A percentile compares a stretch with the other conserved stretches of the same genome.
Conservation (phyloP, 2,888 invertebrate genomes). For the Tridacna crocea region DNA sequence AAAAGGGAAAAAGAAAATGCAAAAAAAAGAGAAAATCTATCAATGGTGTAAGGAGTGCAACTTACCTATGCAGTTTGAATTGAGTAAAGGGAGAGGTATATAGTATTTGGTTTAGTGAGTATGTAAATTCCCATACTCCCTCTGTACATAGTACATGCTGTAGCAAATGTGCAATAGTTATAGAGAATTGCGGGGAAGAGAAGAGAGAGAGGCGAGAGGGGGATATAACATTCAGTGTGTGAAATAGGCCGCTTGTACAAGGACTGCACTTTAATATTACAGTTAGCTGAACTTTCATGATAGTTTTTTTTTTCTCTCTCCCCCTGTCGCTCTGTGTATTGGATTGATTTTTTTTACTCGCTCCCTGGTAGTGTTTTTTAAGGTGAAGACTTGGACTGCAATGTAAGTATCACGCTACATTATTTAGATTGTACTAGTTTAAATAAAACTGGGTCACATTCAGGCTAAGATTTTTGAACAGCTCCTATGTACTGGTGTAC, state of each 20-base stretch:
- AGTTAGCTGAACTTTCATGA: not conserved
- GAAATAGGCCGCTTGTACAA: constrained; percentile 2
- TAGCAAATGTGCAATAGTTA: constrained; percentile 24
- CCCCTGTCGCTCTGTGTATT: not conserved
- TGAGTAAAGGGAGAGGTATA: constrained; percentile 9
- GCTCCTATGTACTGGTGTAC: not conserved
- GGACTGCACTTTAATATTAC: constrained; percentile 18
- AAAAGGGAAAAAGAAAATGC: too few species aligned
- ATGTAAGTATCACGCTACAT: not conserved
- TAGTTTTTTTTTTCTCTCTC: not conserved
- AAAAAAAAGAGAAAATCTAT: too few species aligned
- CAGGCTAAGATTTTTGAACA: constrained; percentile 6
- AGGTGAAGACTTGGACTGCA: not conserved
- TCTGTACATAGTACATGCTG: constrained; percentile 6
- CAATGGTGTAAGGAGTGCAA: too few species aligned
- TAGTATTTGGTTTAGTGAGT: constrained; percentile 29
- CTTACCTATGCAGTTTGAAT: not conserved
- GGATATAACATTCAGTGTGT: not conserved
- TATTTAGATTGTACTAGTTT: not conserved
- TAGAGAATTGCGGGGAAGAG: constrained; percentile 13
- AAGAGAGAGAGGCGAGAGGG: constrained; percentile 1
- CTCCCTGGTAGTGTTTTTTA: not conserved
- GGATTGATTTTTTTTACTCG: not conserved
- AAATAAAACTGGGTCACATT: constrained; percentile 19
- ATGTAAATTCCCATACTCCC: constrained; percentile 26